Evolutionary conservation across 1,140 invertebrate species (phyloP).

Genomic region (Antheraea pernyi): DNA sequence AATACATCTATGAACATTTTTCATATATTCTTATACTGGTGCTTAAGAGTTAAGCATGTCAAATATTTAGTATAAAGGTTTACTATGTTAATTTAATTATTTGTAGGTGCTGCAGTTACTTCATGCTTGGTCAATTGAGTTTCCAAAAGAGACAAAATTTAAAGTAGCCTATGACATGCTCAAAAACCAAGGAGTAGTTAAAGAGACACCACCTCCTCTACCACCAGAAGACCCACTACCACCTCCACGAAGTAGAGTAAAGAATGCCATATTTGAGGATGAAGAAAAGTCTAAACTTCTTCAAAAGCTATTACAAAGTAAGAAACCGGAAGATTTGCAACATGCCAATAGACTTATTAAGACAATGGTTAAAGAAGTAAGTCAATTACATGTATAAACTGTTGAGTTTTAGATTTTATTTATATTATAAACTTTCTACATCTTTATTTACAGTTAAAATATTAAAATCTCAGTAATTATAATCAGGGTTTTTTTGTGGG

Average conservation of each 20-base stretch:
- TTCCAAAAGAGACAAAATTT: constrained; percentile 90
- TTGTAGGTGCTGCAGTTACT: constrained; percentile 88
- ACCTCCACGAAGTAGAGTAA: constrained; percentile 46
- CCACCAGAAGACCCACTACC: constrained; percentile 54
- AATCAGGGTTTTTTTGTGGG: too few relatives aligned
- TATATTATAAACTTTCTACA: too few relatives aligned
- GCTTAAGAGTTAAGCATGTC: too few relatives aligned
- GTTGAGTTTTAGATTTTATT: too few relatives aligned
- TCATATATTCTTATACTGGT: too few relatives aligned
- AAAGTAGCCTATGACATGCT: constrained; percentile 97
- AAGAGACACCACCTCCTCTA: constrained; percentile 78
- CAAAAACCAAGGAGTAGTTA: constrained; percentile 94
- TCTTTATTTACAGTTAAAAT: too few relatives aligned
- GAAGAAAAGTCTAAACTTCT: constrained; percentile 93
- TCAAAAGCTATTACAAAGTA: constrained; percentile 94
- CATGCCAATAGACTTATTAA: constrained; percentile 98
- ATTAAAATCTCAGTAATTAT: too few relatives aligned
- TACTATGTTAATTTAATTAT: neutral
- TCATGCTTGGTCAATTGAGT: constrained; percentile 91
- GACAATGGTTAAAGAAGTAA: constrained; percentile 95
- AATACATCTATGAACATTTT: too few relatives aligned
- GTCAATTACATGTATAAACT: too few relatives aligned
- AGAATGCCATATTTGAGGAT: constrained; percentile 90
- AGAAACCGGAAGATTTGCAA: constrained; percentile 96
- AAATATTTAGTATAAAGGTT: too few relatives aligned